A percentile compares a stretch with the other conserved stretches of the same genome.
phyloP scores from a whole-genome alignment of 2,113 vertebrate genomes.

The Nyctereutes procyonoides region DNA sequence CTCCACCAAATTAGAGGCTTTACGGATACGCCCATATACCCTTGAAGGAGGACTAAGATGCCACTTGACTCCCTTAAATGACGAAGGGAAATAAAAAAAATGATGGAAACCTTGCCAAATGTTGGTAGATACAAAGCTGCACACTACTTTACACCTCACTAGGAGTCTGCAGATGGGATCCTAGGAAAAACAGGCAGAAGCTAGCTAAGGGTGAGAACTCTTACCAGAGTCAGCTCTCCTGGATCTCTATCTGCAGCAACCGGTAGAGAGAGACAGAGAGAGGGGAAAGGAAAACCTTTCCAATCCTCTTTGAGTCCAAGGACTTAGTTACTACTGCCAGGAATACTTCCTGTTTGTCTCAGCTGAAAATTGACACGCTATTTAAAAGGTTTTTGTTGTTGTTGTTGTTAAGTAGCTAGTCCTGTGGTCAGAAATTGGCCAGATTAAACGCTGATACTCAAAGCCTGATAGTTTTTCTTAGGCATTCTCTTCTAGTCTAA shows the following conservation, averaged over 20 bases:
- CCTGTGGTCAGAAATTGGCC: not conserved
- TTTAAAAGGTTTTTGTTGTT: not conserved
- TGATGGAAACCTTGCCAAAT: not conserved
- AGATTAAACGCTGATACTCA: not conserved
- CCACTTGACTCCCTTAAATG: not conserved
- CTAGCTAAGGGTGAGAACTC: not conserved
- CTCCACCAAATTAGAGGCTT: not conserved
- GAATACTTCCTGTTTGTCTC: not conserved
- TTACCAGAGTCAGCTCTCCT: not conserved
- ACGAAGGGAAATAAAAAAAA: not conserved
- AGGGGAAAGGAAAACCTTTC: not conserved
- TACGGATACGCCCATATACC: not conserved
- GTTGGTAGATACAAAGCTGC: not conserved
- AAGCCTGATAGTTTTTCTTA: not conserved
- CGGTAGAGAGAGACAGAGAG: not conserved
- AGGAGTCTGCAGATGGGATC: not conserved
- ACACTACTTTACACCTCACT: not conserved
- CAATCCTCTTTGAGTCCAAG: not conserved
- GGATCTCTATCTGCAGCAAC: not conserved
- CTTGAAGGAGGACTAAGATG: not conserved
- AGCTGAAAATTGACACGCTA: not conserved
- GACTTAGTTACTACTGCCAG: not conserved
- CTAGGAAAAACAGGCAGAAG: not conserved
- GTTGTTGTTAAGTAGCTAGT: not conserved
- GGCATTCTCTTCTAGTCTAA: not conserved